A percentile compares a stretch with the other conserved stretches of the same genome.
Conservation (phyloP, 2,113 vertebrate species). For the Globicephala melas region DNA sequence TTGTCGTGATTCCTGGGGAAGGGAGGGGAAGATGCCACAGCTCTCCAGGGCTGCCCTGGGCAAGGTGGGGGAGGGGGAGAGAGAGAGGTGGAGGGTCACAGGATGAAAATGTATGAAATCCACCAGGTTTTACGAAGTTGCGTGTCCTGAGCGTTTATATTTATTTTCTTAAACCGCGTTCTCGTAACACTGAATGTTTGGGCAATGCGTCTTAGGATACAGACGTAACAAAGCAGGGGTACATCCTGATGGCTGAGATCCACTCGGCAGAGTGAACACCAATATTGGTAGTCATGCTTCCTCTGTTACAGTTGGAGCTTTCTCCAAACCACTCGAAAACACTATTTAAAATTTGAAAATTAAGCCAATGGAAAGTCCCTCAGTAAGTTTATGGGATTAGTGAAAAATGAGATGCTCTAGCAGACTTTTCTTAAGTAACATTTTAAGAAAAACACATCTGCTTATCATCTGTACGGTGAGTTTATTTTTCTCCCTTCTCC, state of each 20-base stretch:
- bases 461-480: fast-evolving
- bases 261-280: fast-evolving
- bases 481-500: neutral
- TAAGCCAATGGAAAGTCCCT: no score
- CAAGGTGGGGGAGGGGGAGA: neutral
- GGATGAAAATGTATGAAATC: neutral
- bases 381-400: neutral
- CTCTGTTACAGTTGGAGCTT: neutral
- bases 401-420: neutral
- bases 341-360: neutral
- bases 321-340: neutral
- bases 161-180: neutral
- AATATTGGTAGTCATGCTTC: fast-evolving
- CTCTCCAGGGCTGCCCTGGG: neutral
- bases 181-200: fast-evolving
- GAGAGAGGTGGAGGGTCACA: neutral
- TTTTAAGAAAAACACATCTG: neutral
- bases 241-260: fast-evolving
- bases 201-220: fast-evolving
- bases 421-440: neutral
- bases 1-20: no score
- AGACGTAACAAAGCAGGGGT: fast-evolving
- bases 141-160: fast-evolving
- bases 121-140: fast-evolving
- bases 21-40: fast-evolving